Percentiles rank a stretch among this genome's conserved stretches.
Conservation (phyloP, 1,140 invertebrate species). For the Solenopsis fugax region DNA sequence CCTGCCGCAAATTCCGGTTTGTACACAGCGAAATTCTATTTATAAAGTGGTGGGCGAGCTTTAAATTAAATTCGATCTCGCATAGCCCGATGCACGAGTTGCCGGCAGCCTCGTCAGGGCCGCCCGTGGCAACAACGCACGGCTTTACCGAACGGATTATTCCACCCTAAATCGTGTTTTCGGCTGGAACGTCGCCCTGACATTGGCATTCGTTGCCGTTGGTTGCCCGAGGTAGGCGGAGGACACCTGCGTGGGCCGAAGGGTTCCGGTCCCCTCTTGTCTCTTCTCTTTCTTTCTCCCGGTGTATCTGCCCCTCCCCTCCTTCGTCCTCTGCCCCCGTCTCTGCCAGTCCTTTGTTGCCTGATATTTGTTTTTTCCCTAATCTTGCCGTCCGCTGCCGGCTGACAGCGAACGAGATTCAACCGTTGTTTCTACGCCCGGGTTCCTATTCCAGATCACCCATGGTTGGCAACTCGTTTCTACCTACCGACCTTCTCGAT, state of each 20-base stretch:
- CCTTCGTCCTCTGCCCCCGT: background rate
- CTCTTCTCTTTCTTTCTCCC: background rate
- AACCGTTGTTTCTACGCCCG: slow-evolving; percentile 55
- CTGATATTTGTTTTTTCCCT: slow-evolving; percentile 74
- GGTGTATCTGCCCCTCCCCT: background rate
- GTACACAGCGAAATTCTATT: slow-evolving; percentile 63
- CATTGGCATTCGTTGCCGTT: slow-evolving; percentile 74
- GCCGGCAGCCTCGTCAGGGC: background rate
- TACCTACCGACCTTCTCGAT: background rate
- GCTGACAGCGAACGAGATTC: slow-evolving; percentile 56
- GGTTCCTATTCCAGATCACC: slow-evolving; percentile 62
- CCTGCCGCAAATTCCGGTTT: slow-evolving; percentile 31
- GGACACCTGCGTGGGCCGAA: slow-evolving; percentile 76
- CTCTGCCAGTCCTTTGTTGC: slow-evolving; percentile 62
- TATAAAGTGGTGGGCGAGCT: slow-evolving; percentile 70
- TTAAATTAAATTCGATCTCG: slow-evolving; percentile 75
- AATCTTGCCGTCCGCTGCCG: slow-evolving; percentile 59
- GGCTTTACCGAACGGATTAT: slow-evolving; percentile 76
- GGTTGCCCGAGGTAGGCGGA: slow-evolving; percentile 57
- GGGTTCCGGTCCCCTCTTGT: slow-evolving; percentile 53
- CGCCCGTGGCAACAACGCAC: slow-evolving; percentile 63
- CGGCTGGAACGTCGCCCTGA: slow-evolving; percentile 69
- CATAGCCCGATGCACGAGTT: slow-evolving; percentile 22
- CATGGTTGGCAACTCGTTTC: slow-evolving; percentile 47
- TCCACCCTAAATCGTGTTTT: slow-evolving; percentile 78